A percentile compares a stretch with the other conserved stretches of the same genome.
phyloP scores from a whole-genome alignment of 2,113 vertebrate genomes.

The Verasper variegatus region DNA sequence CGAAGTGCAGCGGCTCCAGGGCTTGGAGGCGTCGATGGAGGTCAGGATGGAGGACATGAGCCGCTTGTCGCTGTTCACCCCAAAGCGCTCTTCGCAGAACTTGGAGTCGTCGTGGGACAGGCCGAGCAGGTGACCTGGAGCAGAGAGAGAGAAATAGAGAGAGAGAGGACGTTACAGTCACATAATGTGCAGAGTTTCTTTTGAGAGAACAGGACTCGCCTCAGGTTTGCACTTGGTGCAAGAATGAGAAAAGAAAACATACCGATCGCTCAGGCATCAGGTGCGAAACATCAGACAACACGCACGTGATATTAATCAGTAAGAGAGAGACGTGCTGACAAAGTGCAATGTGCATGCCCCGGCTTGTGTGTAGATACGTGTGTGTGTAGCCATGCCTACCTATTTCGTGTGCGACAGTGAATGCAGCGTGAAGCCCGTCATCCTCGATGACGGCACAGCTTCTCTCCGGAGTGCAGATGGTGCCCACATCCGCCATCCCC shows the following conservation, averaged over 20 bases:
- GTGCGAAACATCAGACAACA: neutral
- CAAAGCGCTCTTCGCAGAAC: slow-evolving; percentile 96
- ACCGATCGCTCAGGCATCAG: neutral
- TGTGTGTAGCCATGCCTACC: slow-evolving; percentile 78
- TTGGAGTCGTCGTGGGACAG: slow-evolving; percentile 98
- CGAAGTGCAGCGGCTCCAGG: slow-evolving; percentile 99
- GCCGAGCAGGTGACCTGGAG: slow-evolving; percentile 92
- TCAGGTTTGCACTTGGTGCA: slow-evolving; percentile 4
- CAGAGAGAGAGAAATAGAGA: neutral
- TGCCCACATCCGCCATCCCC: slow-evolving; percentile 99
- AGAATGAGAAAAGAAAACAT: slow-evolving; percentile 45
- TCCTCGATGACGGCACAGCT: slow-evolving; percentile 99
- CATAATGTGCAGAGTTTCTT: neutral
- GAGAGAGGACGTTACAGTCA: neutral
- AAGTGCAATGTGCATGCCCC: slow-evolving; percentile 19
- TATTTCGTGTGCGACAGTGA: slow-evolving; percentile 98
- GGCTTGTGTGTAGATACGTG: slow-evolving; percentile 9
- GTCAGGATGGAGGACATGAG: slow-evolving; percentile 98
- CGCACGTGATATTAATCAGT: slow-evolving; percentile 15
- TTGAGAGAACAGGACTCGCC: neutral
- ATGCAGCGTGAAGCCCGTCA: slow-evolving; percentile 96
- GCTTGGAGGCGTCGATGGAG: slow-evolving; percentile 96
- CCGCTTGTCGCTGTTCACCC: slow-evolving; percentile 94
- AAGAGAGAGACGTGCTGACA: slow-evolving; percentile 32
- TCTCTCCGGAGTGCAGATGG: slow-evolving; percentile 96